Conservation (phyloP, 2,888 invertebrate genomes). For the Macroteleia sp. region DNA sequence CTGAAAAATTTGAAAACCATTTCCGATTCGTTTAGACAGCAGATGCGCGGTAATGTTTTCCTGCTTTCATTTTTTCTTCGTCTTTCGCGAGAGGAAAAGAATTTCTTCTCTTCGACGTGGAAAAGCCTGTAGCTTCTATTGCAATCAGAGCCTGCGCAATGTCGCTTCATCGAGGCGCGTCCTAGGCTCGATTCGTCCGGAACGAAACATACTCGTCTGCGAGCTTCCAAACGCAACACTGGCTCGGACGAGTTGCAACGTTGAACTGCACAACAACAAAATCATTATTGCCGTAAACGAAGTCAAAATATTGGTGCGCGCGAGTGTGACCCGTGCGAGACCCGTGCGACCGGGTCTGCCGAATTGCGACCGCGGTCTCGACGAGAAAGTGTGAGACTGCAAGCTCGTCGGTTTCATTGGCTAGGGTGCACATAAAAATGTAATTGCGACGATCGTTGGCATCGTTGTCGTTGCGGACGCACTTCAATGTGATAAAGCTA, state of each 20-base stretch:
- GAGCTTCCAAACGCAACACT: slow-evolving; percentile 42
- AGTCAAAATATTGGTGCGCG: slow-evolving; percentile 13
- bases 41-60: no score
- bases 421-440: slow-evolving; percentile 7
- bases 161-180: slow-evolving; percentile 54
- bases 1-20: no score
- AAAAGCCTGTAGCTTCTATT: slow-evolving; percentile 46
- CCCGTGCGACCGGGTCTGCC: slow-evolving; percentile 13
- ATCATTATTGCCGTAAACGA: no score
- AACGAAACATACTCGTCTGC: slow-evolving; percentile 58
- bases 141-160: slow-evolving; percentile 54
- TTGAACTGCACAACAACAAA: slow-evolving; percentile 1
- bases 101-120: no score
- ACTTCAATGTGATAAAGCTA: slow-evolving; percentile 13
- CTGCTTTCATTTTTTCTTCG: no score
- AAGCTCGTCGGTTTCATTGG: no score
- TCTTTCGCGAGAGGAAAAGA: no score
- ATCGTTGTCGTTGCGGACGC: slow-evolving; percentile 15
- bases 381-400: no score
- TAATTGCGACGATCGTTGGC: slow-evolving; percentile 23
- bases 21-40: no score
- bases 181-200: slow-evolving; percentile 60
- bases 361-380: no score
- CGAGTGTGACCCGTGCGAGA: slow-evolving; percentile 9
- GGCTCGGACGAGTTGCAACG: slow-evolving; percentile 28